These are phyloP conservation scores for Nephrotoma flavescens DNA, from an alignment of 2,888 invertebrate genomes.

Conservation along the genomic window DNA sequence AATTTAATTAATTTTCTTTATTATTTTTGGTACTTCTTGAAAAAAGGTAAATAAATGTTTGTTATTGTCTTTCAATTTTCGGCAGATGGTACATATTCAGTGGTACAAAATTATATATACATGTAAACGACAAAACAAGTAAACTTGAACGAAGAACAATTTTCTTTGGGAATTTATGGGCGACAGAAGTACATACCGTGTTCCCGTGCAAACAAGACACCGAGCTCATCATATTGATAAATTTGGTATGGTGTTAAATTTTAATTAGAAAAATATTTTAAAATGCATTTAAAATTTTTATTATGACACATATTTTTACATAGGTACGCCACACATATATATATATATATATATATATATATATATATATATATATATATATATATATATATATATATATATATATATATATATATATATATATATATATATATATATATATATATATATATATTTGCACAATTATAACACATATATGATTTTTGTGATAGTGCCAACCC, in stretches of 20 bases:
- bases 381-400: no score
- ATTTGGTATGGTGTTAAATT: not conserved
- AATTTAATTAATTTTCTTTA: not conserved
- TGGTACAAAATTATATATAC: not conserved
- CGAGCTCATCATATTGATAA: not conserved
- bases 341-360: no score
- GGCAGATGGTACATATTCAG: not conserved
- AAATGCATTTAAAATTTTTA: not conserved
- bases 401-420: no score
- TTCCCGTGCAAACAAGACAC: not conserved
- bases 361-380: rapidly evolving
- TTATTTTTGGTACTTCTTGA: not conserved
- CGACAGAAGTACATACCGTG: not conserved
- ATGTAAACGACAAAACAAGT: not conserved
- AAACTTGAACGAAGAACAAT: not conserved
- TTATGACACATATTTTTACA: not conserved
- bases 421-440: no score
- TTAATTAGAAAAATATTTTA: not conserved
- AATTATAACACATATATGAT: not conserved
- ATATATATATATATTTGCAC: no score
- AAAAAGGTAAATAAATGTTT: not conserved
- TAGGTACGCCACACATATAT: no score
- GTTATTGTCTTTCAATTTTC: not conserved
- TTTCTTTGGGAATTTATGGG: not conserved
- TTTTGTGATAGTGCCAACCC: not conserved